phyloP scores from a whole-genome alignment of 2,888 invertebrate species.

The Hoplodrina blanda region DNA sequence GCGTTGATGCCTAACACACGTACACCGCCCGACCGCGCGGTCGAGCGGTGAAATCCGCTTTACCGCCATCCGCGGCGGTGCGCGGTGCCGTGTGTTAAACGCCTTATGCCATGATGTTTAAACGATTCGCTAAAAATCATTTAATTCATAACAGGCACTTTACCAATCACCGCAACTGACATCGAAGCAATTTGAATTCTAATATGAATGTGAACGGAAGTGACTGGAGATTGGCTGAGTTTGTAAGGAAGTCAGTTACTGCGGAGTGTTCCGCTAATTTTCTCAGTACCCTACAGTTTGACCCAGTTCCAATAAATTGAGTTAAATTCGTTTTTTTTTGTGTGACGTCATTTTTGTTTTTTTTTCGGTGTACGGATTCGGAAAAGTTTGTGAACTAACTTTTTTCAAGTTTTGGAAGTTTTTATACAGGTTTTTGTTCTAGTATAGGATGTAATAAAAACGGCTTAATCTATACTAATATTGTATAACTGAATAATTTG shows the following conservation, averaged over 20 bases:
- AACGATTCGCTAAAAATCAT: not conserved
- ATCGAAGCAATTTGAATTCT: constrained; percentile 49
- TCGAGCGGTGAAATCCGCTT: too few species aligned
- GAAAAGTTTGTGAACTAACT: not conserved
- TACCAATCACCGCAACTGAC: constrained; percentile 20
- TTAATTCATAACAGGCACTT: not conserved
- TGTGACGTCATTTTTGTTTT: constrained; percentile 9
- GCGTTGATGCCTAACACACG: too few species aligned
- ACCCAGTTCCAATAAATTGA: constrained; percentile 43
- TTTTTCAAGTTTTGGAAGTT: not conserved
- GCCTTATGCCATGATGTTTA: too few species aligned
- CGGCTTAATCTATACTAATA: too few species aligned
- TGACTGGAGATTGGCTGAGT: constrained; percentile 43
- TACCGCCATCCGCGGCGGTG: too few species aligned
- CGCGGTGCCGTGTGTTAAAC: too few species aligned
- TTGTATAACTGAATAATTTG: too few species aligned
- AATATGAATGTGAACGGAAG: constrained; percentile 38
- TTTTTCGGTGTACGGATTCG: constrained; percentile 7
- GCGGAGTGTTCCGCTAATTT: constrained; percentile 33
- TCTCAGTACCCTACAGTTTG: constrained; percentile 32
- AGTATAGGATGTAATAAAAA: not conserved
- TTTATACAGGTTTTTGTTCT: not conserved
- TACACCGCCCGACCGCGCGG: too few species aligned
- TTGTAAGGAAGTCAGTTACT: constrained; percentile 16
- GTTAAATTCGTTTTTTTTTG: constrained; percentile 23